phyloP scores from a whole-genome alignment of 2,888 invertebrate genomes.

The Ditula angustiorana region DNA sequence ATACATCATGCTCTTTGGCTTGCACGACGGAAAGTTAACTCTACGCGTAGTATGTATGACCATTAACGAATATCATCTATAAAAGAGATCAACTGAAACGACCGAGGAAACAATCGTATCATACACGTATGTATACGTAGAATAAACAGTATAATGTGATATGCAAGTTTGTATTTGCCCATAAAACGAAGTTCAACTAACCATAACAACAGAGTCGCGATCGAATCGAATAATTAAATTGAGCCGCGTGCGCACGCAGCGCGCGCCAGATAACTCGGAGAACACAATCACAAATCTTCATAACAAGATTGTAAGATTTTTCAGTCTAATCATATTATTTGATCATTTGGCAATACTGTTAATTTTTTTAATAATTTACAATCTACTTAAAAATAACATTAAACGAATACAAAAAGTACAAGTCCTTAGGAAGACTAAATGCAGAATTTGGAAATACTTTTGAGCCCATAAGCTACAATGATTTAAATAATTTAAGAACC shows the following conservation, averaged over 20 bases:
- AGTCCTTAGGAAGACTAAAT: conserved; percentile 78
- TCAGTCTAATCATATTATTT: conserved; percentile 81
- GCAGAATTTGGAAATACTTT: conserved; percentile 40
- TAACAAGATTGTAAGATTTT: conserved; percentile 63
- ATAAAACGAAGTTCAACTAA: conserved; percentile 52
- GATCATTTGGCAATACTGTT: conserved; percentile 85
- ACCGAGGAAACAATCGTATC: conserved; percentile 58
- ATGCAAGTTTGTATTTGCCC: conserved; percentile 69
- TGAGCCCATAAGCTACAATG: conserved; percentile 28
- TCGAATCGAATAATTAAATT: conserved; percentile 54
- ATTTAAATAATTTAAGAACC: conserved; percentile 41
- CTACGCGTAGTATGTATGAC: conserved; percentile 66
- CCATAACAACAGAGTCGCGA: conserved; percentile 45
- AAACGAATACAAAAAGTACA: conserved; percentile 63
- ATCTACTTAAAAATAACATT: conserved; percentile 67
- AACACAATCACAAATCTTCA: conserved; percentile 53
- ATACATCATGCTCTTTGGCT: conserved; percentile 86
- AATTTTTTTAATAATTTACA: conserved; percentile 59
- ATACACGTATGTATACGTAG: conserved; percentile 44
- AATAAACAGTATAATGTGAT: conserved; percentile 65
- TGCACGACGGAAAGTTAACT: conserved; percentile 80
- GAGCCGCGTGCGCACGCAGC: conserved; percentile 59
- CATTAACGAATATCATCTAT: conserved; percentile 73
- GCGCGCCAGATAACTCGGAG: conserved; percentile 48
- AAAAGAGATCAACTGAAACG: conserved; percentile 76